Percentiles rank a stretch among this genome's conserved stretches.
Evolutionary conservation across 1,140 invertebrate genomes (phyloP).

Genomic region (Pomacea maculata): DNA sequence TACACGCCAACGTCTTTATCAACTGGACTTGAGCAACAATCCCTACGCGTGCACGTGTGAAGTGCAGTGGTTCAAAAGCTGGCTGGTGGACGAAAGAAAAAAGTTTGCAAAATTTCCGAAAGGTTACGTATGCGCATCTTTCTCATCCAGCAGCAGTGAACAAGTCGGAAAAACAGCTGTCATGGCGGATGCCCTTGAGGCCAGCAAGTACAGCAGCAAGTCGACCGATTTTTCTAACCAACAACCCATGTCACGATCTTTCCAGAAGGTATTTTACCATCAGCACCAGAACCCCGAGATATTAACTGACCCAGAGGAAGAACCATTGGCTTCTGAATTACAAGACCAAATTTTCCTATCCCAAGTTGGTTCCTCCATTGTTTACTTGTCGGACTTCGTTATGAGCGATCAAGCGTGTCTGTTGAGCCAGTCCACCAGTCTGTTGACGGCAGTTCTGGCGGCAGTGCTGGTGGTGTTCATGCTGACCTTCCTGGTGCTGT

Average conservation of each 20-base stretch:
- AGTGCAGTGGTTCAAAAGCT: constrained; percentile 21
- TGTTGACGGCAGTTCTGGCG: constrained; percentile 1
- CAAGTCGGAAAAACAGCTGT: too few relatives aligned
- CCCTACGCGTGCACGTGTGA: constrained; percentile 15
- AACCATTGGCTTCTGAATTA: too few relatives aligned
- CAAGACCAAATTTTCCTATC: too few relatives aligned
- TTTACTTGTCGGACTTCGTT: background rate
- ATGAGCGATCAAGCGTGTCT: constrained; percentile 14
- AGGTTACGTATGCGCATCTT: constrained; percentile 7
- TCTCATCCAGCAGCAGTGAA: background rate
- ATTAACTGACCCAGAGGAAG: too few relatives aligned
- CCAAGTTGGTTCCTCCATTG: background rate
- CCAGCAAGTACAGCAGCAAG: too few relatives aligned
- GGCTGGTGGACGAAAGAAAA: background rate
- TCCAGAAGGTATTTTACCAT: too few relatives aligned
- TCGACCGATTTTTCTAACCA: too few relatives aligned
- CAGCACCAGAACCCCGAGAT: too few relatives aligned
- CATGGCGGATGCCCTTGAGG: too few relatives aligned
- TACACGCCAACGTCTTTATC: background rate
- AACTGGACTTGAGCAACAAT: constrained; percentile 10
- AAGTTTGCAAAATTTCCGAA: background rate
- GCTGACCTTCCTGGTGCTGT: background rate
- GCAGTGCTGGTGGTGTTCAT: background rate
- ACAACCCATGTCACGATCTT: too few relatives aligned
- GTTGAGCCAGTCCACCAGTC: background rate